A percentile compares a stretch with the other conserved stretches of the same genome.
Evolutionary conservation across 2,888 invertebrate genomes (phyloP).

Genomic region (Ischnus inquisitorius): DNA sequence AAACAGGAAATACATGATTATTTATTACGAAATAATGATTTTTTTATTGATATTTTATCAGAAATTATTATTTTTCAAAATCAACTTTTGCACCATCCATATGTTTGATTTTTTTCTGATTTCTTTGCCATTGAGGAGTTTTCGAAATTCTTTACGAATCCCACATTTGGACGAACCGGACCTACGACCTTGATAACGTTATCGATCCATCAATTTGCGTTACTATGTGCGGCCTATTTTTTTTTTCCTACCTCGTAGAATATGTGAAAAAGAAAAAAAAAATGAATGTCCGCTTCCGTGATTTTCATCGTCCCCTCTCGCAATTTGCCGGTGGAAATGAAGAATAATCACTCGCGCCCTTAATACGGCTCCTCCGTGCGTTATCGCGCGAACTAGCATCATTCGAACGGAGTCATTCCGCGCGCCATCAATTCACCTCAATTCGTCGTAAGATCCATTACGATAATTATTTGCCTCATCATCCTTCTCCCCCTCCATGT

Average conservation of each 20-base stretch:
- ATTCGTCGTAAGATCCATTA: slow-evolving; percentile 46
- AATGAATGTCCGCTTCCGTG: neutral
- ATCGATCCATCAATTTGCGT: slow-evolving; percentile 16
- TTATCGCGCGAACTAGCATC: slow-evolving; percentile 9
- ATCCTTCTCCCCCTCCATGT: neutral
- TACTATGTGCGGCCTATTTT: neutral
- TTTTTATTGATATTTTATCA: too few relatives aligned
- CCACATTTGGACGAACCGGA: too few relatives aligned
- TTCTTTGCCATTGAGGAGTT: too few relatives aligned
- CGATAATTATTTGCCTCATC: slow-evolving; percentile 34
- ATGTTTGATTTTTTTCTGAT: too few relatives aligned
- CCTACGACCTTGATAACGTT: neutral
- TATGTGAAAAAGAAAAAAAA: too few relatives aligned
- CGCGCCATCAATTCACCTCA: slow-evolving; percentile 46
- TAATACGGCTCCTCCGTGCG: slow-evolving; percentile 37
- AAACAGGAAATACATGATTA: too few relatives aligned
- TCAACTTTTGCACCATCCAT: too few relatives aligned
- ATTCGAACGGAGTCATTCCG: slow-evolving; percentile 14
- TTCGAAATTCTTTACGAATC: too few relatives aligned
- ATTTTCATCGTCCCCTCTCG: neutral
- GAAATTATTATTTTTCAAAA: too few relatives aligned
- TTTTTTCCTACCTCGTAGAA: neutral
- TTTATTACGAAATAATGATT: too few relatives aligned
- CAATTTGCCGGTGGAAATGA: slow-evolving; percentile 54
- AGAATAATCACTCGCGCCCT: slow-evolving; percentile 52